phyloP scores from a whole-genome alignment of 92 coral and sea anemone species.

The Montipora capitata region DNA sequence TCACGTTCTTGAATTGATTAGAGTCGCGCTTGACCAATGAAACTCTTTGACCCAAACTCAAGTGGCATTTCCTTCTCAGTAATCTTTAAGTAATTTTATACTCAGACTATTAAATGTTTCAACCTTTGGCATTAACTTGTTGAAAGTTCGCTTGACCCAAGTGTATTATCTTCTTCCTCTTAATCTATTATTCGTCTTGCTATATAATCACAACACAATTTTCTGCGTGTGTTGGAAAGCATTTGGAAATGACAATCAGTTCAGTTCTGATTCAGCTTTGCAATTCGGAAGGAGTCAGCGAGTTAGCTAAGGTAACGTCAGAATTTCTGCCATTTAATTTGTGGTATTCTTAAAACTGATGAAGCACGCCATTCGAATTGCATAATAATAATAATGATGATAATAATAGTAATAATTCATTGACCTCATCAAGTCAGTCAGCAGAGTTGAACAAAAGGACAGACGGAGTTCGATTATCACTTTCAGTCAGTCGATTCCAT shows the following conservation, averaged over 20 bases:
- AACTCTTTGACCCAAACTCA: constrained; percentile 38
- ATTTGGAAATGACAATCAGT: background rate
- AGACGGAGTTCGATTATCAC: background rate
- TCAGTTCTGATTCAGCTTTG: background rate
- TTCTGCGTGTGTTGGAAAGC: background rate
- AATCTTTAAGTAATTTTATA: constrained; percentile 20
- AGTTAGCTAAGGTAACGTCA: constrained; percentile 17
- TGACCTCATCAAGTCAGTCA: constrained; percentile 37
- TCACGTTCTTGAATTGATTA: constrained; percentile 10
- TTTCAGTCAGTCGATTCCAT: background rate
- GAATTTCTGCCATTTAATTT: background rate
- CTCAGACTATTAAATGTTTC: constrained; percentile 42
- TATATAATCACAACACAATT: background rate
- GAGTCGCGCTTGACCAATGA: constrained; percentile 2
- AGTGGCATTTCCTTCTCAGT: constrained; percentile 57
- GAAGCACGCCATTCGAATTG: constrained; percentile 24
- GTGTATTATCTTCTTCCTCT: background rate
- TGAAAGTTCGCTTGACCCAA: constrained; percentile 49
- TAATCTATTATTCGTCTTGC: background rate
- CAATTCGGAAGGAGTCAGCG: background rate
- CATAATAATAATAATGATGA: background rate
- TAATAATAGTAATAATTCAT: background rate
- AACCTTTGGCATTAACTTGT: constrained; percentile 50
- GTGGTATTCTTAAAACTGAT: constrained; percentile 1
- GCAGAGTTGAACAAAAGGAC: background rate